Evolutionary conservation across 2,797 vertebrate species (phyloP), one percentile per base, ranked within the genome.

Genomic region (Pangasius sanitwongsei): DNA sequence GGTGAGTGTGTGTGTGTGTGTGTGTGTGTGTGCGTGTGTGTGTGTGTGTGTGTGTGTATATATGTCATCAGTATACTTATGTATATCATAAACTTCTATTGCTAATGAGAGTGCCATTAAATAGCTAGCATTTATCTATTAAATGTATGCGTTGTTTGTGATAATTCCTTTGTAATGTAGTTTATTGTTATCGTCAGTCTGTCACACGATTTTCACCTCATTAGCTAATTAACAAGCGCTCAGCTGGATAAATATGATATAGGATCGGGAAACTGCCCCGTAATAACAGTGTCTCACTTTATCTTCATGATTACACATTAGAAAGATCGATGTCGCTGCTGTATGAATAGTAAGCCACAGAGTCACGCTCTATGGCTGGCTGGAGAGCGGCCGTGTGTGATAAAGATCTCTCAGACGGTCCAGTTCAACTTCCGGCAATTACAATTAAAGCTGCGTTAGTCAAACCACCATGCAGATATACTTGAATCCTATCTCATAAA

Each of bases 401-500:
- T 89, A 83, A 89, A 86, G 67, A 65, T 87, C 85, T 69, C 11
- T 48, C 77, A 83, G 70, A 77, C 88, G 37, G 69, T 75, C 88
- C 59, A 69, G 80, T 87, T 86, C 80, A 34, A 55, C 75, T 67
- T 87, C 37, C 86, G 57, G 59, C n/a, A 87, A 87, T 80, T 80
- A 67, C 88, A 84, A 83, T 83, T 87, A 86, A 87, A 63, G 88
- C 85, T 87, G 80, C 44, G 83, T 89, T 86, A 86, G 86, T 87
- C 86, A 69, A 87, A n/a, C 25, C 59, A 44, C 6, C n/a, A 63
- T 5, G 3, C 41, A 87, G 88, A 86, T 55, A 67, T 28, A 57
- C 77, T 82, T 31, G 34, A 82, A 8, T 77, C 81, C 78, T 31
- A 77, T 87, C 85, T 83, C 67, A 83, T 84, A 83, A 15, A 77